Evolutionary conservation across 1,140 invertebrate genomes (phyloP), one percentile per base, ranked within the genome.

Genomic region (Potamilus streckersoni): DNA sequence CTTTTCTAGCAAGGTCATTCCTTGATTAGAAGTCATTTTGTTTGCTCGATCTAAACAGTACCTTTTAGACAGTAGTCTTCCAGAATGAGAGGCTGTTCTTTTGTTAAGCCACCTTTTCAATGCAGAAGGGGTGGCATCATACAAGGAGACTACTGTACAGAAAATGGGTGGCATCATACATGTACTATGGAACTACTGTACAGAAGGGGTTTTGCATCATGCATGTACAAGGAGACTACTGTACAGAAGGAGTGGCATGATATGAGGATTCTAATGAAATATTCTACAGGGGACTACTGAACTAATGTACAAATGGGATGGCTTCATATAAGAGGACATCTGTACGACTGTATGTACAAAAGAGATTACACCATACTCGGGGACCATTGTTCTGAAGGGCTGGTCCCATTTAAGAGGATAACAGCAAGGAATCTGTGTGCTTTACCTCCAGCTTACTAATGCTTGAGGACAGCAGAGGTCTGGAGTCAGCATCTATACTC

Each of bases 401-500:
- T 2, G 23, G 23, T 23, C 23, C 23, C 20, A 61, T 19, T 6
- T 23, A 61, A 61, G 20, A 23, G 23, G 23, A 23, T 2, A 69
- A n/a, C n/a, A 38, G 19, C 6, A 14, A 69, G 15, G 23, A 20
- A 49, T 27, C 8, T 19, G 20, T 31, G 58, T 66, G 70, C 77
- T 63, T 78, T 91, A 95, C 95, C 91, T 96, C 95, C 80, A 95
- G 90, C 83, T 93, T 93, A 87, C 95, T 95, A 80, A 97, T 95
- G 86, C 93, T 96, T 1, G 96, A 96, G 17, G 94, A 95, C 13
- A 97, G 89, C 79, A 97, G 91, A 14, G 95, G 93, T 55, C 92
- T 92, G 19, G 93, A 91, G 57, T 92, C 93, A 63, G 95, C 95
- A 63, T 93, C 90, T 58, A 96, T 84, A 80, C 92, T 92, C 96